Evolutionary conservation across 2,888 invertebrate species (phyloP), one percentile per base, ranked within the genome.

Genomic region (Adela reaumurella): DNA sequence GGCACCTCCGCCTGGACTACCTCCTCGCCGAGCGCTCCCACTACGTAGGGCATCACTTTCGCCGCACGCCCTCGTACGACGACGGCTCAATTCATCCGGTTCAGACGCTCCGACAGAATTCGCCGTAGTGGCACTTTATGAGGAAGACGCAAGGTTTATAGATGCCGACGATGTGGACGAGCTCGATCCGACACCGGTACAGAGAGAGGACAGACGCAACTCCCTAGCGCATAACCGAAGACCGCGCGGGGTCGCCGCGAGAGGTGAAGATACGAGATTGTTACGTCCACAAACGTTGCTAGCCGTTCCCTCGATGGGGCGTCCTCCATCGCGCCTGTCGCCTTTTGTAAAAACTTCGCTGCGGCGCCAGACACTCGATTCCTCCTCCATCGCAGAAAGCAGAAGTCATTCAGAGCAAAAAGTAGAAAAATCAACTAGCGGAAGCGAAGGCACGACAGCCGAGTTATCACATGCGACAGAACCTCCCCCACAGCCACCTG

Each of bases 101-200:
- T 66, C 70, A 3, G 76, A 76, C 16, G 63, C 73, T 1, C 72
- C 74, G 0, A 67, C 74, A 1, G 24, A 24, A 4, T 24, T 24
- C 24, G 8, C 24, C 24, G 35, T 35, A 8, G 35, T 35, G 11
- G 72, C 76, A 2, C 66, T 80, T 47, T 77, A 79, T 54, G 79
- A 81, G 53, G 81, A 81, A 52, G 81, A 81, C 50, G 81, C 81
- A 19, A 69, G 81, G n/a, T 81, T 81, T 54, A 81, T 83, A 49
- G 83, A 83, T 58, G 80, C 83, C 2, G 84, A 83, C 50, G 85
- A 84, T 56, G 68, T 70, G 46, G 77, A 74, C 24, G 80, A 81
- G 56, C 62, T 72, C 43, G 81, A 77, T 56, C 74, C 73, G 56
- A 57, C 57, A 49, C 64, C 24, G 24, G 5, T 6, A 24, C 24